Evolutionary conservation across 2,797 vertebrate species (phyloP), one percentile per base, ranked within the genome.

Genomic region (Tinamus major): DNA sequence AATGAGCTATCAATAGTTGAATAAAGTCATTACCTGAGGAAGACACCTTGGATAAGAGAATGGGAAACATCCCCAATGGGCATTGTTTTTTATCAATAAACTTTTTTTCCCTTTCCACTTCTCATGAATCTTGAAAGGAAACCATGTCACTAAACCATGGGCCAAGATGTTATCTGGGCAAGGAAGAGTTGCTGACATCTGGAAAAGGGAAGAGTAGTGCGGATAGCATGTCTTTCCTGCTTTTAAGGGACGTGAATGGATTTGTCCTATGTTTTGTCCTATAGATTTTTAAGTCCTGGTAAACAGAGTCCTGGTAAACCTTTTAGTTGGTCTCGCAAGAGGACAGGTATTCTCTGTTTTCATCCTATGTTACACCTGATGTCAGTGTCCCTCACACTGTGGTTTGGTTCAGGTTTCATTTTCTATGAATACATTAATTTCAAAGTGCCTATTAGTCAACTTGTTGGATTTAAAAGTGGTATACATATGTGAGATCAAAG

Each of bases 131-230:
- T 41, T 78, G 31, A 84, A 67, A 77, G 18, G 27, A 91, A 75
- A 53, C 5, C 13, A 37, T 20, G 10, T 9, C 39, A 42, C 16
- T 18, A 67, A 78, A 51, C 27, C n/a, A 23, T 18, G 13, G 27
- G 33, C 84, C n/a, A n/a, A 65, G n/a, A 33, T 21, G 23, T 11
- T 68, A 21, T 2, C 0, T 46, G 14, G 13, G 4, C 31, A 31
- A n/a, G 2, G 1, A 71, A 53, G 5, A 80, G 4, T 15, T 0
- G 0, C 16, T 71, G 19, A 37, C 24, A 69, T 3, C 4, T 7
- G 23, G 46, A 41, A 82, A 75, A 79, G 1, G 46, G 79, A 89
- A 71, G 9, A 3, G 5, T 87, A 82, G 61, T 5, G 27, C 44
- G 3, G 21, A 6, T 62, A 53, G 2, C 29, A 13, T 16, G 6